Conservation (phyloP, 2,113 vertebrate species). For the Gulo gulo region DNA sequence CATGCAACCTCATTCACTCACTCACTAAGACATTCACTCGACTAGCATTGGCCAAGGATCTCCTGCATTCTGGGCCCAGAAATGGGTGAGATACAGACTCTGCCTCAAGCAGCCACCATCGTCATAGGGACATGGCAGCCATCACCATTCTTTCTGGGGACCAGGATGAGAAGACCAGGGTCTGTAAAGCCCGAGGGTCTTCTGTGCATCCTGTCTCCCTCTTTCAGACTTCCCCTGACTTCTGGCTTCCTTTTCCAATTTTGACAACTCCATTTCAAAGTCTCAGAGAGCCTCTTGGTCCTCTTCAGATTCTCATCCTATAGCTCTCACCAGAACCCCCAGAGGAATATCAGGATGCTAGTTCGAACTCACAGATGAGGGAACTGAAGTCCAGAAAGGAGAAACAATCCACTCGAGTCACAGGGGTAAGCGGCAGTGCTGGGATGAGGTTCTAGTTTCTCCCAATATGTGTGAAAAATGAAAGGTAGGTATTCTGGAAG, state of each 20-base stretch:
- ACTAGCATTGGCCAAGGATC: not conserved
- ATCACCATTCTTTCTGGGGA: not conserved
- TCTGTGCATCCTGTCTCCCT: not conserved
- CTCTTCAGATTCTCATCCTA: not conserved
- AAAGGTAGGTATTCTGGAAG: not conserved
- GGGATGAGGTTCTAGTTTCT: not conserved
- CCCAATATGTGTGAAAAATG: not conserved
- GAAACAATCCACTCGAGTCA: not conserved
- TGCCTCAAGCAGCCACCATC: not conserved
- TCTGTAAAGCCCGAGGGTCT: not conserved
- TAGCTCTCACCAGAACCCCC: not conserved
- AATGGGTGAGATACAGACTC: not conserved
- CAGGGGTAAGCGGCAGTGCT: not conserved
- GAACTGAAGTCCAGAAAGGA: not conserved
- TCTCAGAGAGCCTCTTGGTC: not conserved
- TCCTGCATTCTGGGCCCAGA: not conserved
- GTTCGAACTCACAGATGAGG: not conserved
- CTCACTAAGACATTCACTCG: not conserved
- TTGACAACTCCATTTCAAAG: not conserved
- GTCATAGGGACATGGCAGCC: not conserved
- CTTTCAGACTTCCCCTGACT: no score
- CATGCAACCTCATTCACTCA: not conserved
- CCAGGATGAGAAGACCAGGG: not conserved
- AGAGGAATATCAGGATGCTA: not conserved
- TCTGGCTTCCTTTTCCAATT: not conserved